Percentiles rank a stretch among this genome's conserved stretches.
Evolutionary conservation across 1,140 invertebrate species (phyloP).

Genomic region (Octopus bimaculoides): DNA sequence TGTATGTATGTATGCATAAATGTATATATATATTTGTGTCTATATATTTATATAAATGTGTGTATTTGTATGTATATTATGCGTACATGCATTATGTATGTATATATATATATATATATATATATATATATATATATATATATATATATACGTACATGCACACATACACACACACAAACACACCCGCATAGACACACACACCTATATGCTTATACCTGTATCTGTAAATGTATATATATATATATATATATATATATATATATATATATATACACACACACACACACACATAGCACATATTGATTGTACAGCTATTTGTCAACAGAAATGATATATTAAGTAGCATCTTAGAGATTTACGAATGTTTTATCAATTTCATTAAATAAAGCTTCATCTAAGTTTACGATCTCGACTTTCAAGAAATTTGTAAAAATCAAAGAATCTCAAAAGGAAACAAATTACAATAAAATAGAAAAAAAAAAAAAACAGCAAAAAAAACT

Average conservation of each 20-base stretch:
- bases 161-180: background rate
- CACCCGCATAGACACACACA: background rate
- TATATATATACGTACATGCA: background rate
- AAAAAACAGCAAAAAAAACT: too few species aligned
- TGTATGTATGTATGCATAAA: background rate
- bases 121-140: background rate
- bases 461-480: too few species aligned
- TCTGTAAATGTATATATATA: background rate
- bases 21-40: background rate
- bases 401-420: too few species aligned
- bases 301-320: too few species aligned
- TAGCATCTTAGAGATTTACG: too few species aligned
- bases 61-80: background rate
- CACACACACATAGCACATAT: too few species aligned
- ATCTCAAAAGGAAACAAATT: too few species aligned
- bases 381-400: too few species aligned
- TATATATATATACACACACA: too few species aligned
- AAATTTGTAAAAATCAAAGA: too few species aligned
- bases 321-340: too few species aligned
- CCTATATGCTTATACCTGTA: background rate
- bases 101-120: conserved; percentile 1
- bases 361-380: too few species aligned
- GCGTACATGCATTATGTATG: background rate
- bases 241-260: background rate
- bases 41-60: background rate